Percentiles rank a stretch among this genome's conserved stretches.
Conservation (phyloP, 1,140 invertebrate species). For the Oryctes rhinoceros region DNA sequence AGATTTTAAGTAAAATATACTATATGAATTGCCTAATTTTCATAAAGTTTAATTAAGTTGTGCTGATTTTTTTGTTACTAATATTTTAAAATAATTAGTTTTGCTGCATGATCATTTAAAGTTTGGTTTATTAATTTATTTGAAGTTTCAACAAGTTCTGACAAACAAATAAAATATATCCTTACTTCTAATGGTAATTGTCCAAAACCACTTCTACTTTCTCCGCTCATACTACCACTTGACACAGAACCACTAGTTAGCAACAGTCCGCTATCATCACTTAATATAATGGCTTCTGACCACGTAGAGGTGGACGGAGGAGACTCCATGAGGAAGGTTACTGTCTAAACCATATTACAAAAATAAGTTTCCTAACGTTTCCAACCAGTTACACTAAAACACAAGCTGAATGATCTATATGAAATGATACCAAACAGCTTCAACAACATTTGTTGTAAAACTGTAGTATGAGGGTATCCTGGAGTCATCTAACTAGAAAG, state of each 20-base stretch:
- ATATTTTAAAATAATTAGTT: no score
- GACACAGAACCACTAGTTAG: slow-evolving; percentile 71
- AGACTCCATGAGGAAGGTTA: slow-evolving; percentile 63
- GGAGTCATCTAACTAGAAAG: neutral
- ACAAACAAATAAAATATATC: neutral
- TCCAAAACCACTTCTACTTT: slow-evolving; percentile 64
- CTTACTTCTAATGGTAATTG: slow-evolving; percentile 68
- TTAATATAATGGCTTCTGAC: slow-evolving; percentile 67
- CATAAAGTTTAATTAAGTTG: no score
- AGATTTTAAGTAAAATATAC: no score
- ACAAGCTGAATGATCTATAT: no score
- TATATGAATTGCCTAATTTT: no score
- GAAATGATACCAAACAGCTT: neutral
- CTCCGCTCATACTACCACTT: slow-evolving; percentile 65
- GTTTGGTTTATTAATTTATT: no score
- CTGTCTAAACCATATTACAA: neutral
- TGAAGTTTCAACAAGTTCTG: no score
- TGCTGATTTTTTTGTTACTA: no score
- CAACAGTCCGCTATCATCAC: slow-evolving; percentile 70
- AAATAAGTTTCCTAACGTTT: neutral
- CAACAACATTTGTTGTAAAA: neutral
- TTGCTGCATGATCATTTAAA: no score
- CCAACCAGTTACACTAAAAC: neutral
- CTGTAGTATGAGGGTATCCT: neutral
- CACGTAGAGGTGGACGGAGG: slow-evolving; percentile 68